These are phyloP conservation scores for Eupithecia subumbrata DNA, from an alignment of 2,888 invertebrate genomes.

Conservation along the genomic window DNA sequence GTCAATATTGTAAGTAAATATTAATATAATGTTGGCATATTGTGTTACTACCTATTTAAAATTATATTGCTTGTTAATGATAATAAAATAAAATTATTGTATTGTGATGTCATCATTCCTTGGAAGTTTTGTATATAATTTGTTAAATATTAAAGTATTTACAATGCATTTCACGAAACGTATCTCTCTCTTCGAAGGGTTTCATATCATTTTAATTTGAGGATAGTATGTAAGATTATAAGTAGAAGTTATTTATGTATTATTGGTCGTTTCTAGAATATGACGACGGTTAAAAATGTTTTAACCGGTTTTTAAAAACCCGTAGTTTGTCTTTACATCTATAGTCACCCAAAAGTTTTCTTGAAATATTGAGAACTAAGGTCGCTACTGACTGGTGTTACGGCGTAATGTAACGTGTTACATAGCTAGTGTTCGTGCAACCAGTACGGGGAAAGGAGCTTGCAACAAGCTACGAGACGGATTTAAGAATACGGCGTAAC, in stretches of 20 bases:
- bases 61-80: neutral
- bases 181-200: constrained; percentile 5
- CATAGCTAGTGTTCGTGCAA: neutral
- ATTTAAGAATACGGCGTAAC: neutral
- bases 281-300: neutral
- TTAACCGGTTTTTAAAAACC: neutral
- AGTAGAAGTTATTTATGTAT: neutral
- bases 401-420: neutral
- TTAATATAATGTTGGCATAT: neutral
- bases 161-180: constrained; percentile 3
- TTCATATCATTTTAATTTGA: constrained; percentile 3
- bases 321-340: neutral
- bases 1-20: constrained; percentile 6
- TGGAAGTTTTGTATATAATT: neutral
- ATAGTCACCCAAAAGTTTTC: neutral
- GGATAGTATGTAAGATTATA: neutral
- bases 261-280: neutral
- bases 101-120: neutral
- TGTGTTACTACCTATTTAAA: constrained; percentile 3
- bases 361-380: neutral
- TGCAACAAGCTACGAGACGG: neutral
- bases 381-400: neutral
- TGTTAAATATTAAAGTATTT: neutral
- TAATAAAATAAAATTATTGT: neutral
- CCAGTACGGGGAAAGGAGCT: neutral